These are phyloP conservation scores for Corbicula japonica DNA, from an alignment of 2,888 invertebrate genomes.

Conservation along the genomic window DNA sequence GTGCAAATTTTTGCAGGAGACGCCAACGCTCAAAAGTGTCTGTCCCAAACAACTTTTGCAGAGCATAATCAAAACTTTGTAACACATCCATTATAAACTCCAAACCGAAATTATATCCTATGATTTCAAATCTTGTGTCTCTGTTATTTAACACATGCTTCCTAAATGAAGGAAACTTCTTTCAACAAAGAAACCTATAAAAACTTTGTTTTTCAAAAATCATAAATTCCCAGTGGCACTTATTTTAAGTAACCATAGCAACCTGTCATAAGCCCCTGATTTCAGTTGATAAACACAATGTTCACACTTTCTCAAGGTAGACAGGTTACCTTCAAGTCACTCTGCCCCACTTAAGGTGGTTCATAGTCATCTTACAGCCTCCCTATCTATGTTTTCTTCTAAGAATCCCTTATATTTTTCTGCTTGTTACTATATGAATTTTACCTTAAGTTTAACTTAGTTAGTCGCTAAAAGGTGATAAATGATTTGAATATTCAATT, in stretches of 20 bases:
- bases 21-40: slow-evolving; percentile 34
- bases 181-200: slow-evolving; percentile 69
- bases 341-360: slow-evolving; percentile 32
- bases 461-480: too few relatives aligned
- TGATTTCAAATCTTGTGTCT: too few relatives aligned
- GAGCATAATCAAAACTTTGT: slow-evolving; percentile 44
- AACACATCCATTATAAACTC: slow-evolving; percentile 37
- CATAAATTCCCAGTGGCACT: slow-evolving; percentile 68
- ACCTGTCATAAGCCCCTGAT: slow-evolving; percentile 70
- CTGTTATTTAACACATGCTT: slow-evolving; percentile 29
- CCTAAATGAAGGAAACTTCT: slow-evolving; percentile 52
- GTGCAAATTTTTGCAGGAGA: slow-evolving; percentile 20
- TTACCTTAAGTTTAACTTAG: too few relatives aligned
- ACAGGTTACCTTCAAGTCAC: slow-evolving; percentile 29
- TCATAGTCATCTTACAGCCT: background rate
- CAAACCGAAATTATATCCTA: too few relatives aligned
- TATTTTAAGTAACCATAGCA: slow-evolving; percentile 63
- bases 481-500: too few relatives aligned
- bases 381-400: too few relatives aligned
- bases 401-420: too few relatives aligned
- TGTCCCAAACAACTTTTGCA: slow-evolving; percentile 22
- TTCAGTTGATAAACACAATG: slow-evolving; percentile 63
- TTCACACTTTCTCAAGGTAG: slow-evolving; percentile 59
- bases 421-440: too few relatives aligned
- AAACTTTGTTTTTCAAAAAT: slow-evolving; percentile 58